These are phyloP conservation scores for Pionites leucogaster DNA, from an alignment of 2,113 vertebrate species.

Conservation along the genomic window DNA sequence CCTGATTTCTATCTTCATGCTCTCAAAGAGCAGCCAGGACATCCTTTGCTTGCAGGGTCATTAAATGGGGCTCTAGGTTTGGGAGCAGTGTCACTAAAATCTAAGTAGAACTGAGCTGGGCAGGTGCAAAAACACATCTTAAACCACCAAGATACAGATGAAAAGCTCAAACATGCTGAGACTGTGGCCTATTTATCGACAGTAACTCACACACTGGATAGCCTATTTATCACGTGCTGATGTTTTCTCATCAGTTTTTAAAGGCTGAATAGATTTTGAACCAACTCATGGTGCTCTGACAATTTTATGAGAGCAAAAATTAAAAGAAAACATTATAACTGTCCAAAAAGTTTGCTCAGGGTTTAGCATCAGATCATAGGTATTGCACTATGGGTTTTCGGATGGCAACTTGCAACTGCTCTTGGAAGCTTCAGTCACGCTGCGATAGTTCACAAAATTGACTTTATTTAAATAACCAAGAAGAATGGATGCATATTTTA, in stretches of 20 bases:
- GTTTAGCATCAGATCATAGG: not conserved
- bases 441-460: not conserved
- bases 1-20: not conserved
- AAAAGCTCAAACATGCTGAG: not conserved
- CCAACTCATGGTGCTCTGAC: not conserved
- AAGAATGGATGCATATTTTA: not conserved
- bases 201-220: not conserved
- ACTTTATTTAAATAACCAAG: slow-evolving; percentile 16
- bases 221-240: not conserved
- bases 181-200: not conserved
- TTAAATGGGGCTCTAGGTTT: not conserved
- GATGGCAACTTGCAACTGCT: rapidly evolving
- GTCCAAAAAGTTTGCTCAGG: not conserved
- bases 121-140: not conserved
- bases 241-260: not conserved
- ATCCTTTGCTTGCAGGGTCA: not conserved
- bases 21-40: not conserved
- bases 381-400: not conserved
- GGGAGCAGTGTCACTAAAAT: not conserved
- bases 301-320: not conserved
- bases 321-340: not conserved
- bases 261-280: not conserved
- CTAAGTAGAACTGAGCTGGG: not conserved
- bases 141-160: not conserved
- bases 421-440: not conserved